Conservation (phyloP, 2,113 vertebrate genomes). For the Thamnaconus septentrionalis region DNA sequence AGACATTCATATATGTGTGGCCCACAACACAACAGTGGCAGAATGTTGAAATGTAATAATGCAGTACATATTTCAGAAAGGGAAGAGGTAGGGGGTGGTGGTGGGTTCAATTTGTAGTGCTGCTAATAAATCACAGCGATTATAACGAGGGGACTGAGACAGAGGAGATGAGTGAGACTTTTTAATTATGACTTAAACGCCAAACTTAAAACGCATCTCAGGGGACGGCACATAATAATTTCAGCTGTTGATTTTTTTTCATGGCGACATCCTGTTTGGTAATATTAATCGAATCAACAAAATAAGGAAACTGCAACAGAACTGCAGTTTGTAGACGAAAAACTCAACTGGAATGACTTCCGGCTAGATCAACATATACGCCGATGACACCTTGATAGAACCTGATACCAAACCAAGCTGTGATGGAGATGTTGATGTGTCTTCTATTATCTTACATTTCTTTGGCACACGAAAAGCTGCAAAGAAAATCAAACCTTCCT, state of each 20-base stretch:
- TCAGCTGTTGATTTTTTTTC: constrained; percentile 43
- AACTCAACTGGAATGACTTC: too few relatives aligned
- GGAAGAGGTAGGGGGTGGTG: constrained; percentile 5
- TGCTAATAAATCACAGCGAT: constrained; percentile 72
- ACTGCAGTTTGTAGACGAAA: too few relatives aligned
- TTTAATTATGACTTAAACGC: constrained; percentile 80
- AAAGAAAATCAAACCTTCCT: too few relatives aligned
- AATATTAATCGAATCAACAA: constrained; percentile 28
- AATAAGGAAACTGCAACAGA: constrained; percentile 4
- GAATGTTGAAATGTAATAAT: constrained; percentile 47
- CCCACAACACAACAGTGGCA: too few relatives aligned
- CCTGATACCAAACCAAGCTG: too few relatives aligned
- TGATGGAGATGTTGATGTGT: too few relatives aligned
- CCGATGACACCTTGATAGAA: too few relatives aligned
- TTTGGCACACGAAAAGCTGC: too few relatives aligned
- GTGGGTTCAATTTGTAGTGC: constrained; percentile 37
- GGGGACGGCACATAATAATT: constrained; percentile 70
- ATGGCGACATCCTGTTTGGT: constrained; percentile 35
- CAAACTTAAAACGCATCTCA: constrained; percentile 67
- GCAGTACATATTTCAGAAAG: constrained; percentile 28
- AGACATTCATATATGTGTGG: too few relatives aligned
- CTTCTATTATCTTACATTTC: too few relatives aligned
- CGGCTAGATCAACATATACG: too few relatives aligned
- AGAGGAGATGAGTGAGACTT: constrained; percentile 65
- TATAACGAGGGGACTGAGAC: constrained; percentile 60